Evolutionary conservation across 53 echinoderm and acorn worm species (phyloP).

Genomic region (Temnopleurus reevesii): DNA sequence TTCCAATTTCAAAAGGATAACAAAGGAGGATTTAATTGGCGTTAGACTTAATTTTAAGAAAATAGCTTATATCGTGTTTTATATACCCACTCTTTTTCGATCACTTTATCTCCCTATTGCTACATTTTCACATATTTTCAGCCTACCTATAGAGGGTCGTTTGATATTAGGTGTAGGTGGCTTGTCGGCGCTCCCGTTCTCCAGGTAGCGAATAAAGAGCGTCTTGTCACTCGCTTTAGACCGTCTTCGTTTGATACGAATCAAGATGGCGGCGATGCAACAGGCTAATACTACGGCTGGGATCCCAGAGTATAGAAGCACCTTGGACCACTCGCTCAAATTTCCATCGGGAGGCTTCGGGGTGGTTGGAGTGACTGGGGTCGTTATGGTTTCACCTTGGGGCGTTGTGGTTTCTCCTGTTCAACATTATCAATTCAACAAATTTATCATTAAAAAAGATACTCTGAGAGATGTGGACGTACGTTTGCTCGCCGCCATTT

Average conservation of each 20-base stretch:
- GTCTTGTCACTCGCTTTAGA: constrained; percentile 42
- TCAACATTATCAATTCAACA: too few relatives aligned
- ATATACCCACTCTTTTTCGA: too few relatives aligned
- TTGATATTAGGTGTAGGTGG: constrained; percentile 29
- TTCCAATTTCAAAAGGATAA: too few relatives aligned
- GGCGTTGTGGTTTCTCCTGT: too few relatives aligned
- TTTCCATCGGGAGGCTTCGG: neutral
- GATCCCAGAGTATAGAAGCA: constrained; percentile 32
- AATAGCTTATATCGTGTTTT: too few relatives aligned
- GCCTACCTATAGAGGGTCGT: constrained; percentile 15
- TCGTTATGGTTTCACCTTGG: neutral
- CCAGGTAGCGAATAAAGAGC: constrained; percentile 41
- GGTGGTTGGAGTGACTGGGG: neutral
- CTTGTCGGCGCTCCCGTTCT: neutral
- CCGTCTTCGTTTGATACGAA: neutral
- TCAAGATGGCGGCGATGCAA: neutral
- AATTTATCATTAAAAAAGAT: too few relatives aligned
- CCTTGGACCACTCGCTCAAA: neutral
- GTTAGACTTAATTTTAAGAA: too few relatives aligned
- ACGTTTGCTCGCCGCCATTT: too few relatives aligned
- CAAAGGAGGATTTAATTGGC: too few relatives aligned
- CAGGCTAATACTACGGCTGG: constrained; percentile 30
- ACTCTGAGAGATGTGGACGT: too few relatives aligned
- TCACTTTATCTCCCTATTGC: too few relatives aligned
- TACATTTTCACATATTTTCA: too few relatives aligned